Evolutionary conservation across 2,888 invertebrate species (phyloP), one percentile per base, ranked within the genome.

Genomic region (Mesochorus sp.): DNA sequence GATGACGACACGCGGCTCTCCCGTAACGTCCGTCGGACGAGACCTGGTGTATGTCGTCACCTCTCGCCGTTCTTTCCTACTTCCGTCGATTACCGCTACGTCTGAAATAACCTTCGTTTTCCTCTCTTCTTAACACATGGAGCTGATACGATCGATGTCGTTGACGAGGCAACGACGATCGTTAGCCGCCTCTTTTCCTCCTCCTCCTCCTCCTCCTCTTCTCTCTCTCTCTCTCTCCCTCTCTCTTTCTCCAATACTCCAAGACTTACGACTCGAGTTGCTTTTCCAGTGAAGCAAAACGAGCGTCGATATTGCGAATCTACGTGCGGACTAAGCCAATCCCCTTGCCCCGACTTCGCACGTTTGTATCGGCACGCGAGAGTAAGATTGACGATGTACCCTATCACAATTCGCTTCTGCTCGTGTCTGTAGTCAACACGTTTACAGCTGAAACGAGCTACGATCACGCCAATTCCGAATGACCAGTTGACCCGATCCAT

Each of bases 341-440:
- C n/a, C 47, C 47, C 19, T 21, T 10, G 6, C 19, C 31, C 10
- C 31, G 31, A 47, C 67, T 76, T 68, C 55, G 68, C 76, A 70
- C 76, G 61, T 76, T 68, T 59, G 68, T 72, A 73, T 76, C 61
- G 44, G 55, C 62, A 62, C 68, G 72, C 51, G 67, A 67, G 57
- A 72, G 72, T 67, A 76, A 79, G 72, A 61, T 79, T 76, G 77
- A 77, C 77, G 77, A 68, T 61, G 28, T 49, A 26, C 55, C 12
- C n/a, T 61, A 28, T 61, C 39, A 61, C 51, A 3, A 34, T 51
- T 31, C 61, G 12, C 21, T 5, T 44, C 6, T 34, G 21, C 10
- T 51, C 31, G 49, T 6, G 8, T 55, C 12, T 3, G 12, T 24
- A 21, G 34, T 55, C 37, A 14, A 31, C 12, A 24, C 47, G 44